phyloP scores from a whole-genome alignment of 2,797 vertebrate species.

The Pseudochromis fuscus region DNA sequence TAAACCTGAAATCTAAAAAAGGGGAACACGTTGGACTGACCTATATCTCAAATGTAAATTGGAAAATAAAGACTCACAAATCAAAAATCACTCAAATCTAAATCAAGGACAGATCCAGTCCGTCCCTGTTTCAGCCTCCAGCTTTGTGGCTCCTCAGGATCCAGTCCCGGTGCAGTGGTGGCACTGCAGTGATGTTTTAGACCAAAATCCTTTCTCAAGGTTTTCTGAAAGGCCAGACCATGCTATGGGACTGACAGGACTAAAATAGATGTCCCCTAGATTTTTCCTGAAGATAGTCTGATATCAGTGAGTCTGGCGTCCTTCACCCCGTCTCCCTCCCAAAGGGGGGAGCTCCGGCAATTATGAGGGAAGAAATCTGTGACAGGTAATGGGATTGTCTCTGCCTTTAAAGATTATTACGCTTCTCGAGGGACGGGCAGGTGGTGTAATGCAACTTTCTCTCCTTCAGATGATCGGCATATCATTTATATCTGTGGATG shows the following conservation, averaged over 20 bases:
- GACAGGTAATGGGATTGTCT: constrained; percentile 84
- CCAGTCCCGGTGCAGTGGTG: constrained; percentile 14
- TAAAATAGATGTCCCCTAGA: constrained; percentile 80
- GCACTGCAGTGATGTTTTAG: constrained; percentile 31
- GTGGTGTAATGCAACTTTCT: constrained; percentile 74
- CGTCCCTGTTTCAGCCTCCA: background rate
- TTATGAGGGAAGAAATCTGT: constrained; percentile 81
- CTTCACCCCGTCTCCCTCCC: constrained; percentile 79
- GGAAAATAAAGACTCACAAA: too few relatives aligned
- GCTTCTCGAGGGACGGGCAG: constrained; percentile 80
- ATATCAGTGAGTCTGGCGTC: constrained; percentile 73
- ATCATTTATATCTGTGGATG: constrained; percentile 77
- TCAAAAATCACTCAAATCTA: background rate
- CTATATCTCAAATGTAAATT: too few relatives aligned
- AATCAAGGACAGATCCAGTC: background rate
- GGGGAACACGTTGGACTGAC: too few relatives aligned
- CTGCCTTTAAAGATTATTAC: constrained; percentile 83
- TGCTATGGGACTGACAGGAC: constrained; percentile 59
- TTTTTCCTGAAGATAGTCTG: constrained; percentile 69
- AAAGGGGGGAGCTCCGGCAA: constrained; percentile 79
- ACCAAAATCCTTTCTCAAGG: constrained; percentile 35
- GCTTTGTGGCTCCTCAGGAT: constrained; percentile 30
- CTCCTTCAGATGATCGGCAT: constrained; percentile 72
- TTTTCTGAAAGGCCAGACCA: constrained; percentile 55
- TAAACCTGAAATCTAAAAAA: too few relatives aligned